These are phyloP conservation scores for Mustela erminea DNA, from an alignment of 2,797 vertebrate species.

Conservation along the genomic window DNA sequence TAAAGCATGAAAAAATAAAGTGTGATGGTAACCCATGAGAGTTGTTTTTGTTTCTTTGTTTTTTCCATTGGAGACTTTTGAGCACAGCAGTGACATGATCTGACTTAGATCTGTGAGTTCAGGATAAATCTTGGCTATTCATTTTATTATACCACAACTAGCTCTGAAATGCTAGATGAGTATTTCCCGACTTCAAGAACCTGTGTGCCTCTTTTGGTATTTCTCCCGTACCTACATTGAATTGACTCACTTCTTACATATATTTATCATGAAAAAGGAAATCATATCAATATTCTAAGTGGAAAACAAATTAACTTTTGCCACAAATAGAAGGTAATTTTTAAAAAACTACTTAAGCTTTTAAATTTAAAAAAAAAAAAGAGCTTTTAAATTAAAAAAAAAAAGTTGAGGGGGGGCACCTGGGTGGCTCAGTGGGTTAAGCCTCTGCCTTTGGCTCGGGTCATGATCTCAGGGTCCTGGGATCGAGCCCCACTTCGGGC, in stretches of 20 bases:
- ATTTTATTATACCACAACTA: neutral
- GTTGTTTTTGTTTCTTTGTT: neutral
- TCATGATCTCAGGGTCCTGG: too few species aligned
- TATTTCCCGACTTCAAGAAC: neutral
- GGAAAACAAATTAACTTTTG: neutral
- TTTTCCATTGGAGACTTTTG: too few species aligned
- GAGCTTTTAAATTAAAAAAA: too few species aligned
- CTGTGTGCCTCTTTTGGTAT: neutral
- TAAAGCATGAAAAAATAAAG: neutral
- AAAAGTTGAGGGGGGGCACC: too few species aligned
- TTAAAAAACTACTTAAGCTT: neutral
- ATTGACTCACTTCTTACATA: neutral
- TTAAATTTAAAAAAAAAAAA: neutral
- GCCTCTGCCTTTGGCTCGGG: too few species aligned
- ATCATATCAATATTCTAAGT: neutral
- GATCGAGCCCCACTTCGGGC: too few species aligned
- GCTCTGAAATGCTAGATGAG: neutral
- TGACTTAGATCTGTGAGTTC: neutral
- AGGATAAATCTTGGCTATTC: neutral
- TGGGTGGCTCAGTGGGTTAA: too few species aligned
- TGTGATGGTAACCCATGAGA: neutral
- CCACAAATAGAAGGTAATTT: neutral
- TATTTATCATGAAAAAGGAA: neutral
- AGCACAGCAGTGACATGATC: neutral
- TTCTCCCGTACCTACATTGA: neutral